Evolutionary conservation across 2,113 vertebrate genomes (phyloP).

Genomic region (Myiozetetes cayanensis): DNA sequence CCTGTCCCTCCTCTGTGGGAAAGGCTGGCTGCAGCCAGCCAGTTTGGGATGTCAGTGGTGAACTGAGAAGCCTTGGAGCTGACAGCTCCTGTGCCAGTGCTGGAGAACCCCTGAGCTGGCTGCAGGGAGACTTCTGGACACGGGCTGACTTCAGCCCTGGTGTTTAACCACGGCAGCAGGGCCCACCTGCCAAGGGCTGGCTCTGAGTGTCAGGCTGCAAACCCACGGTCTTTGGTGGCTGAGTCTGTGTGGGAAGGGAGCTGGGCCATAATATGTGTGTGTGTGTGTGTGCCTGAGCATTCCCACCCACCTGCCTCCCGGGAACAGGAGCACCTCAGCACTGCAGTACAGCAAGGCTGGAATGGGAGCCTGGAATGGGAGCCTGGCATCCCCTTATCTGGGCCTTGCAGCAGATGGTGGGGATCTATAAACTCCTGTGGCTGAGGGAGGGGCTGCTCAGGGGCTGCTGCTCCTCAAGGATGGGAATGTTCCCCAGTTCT

Average conservation of each 20-base stretch:
- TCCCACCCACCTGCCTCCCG: background rate
- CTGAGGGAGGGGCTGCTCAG: background rate
- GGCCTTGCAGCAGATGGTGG: background rate
- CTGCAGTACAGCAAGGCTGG: background rate
- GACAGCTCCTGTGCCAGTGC: background rate
- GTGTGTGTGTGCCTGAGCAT: background rate
- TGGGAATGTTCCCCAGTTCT: background rate
- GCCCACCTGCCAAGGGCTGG: background rate
- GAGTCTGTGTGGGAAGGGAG: background rate
- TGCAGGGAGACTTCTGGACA: background rate
- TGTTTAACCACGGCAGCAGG: background rate
- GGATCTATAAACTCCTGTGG: background rate
- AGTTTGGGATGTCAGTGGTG: background rate
- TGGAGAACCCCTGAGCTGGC: background rate
- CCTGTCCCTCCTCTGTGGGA: background rate
- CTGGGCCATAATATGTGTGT: fast-evolving
- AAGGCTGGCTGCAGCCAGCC: background rate
- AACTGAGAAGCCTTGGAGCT: background rate
- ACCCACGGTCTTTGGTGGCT: background rate
- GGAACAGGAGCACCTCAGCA: background rate
- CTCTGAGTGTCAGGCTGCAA: background rate
- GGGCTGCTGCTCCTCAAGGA: background rate
- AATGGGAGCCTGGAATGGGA: background rate
- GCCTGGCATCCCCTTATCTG: background rate
- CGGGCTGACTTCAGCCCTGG: fast-evolving